Percentiles rank a stretch among this genome's conserved stretches.
Evolutionary conservation across 2,113 vertebrate genomes (phyloP).

Genomic region (Sinocyclocheilus grahami): DNA sequence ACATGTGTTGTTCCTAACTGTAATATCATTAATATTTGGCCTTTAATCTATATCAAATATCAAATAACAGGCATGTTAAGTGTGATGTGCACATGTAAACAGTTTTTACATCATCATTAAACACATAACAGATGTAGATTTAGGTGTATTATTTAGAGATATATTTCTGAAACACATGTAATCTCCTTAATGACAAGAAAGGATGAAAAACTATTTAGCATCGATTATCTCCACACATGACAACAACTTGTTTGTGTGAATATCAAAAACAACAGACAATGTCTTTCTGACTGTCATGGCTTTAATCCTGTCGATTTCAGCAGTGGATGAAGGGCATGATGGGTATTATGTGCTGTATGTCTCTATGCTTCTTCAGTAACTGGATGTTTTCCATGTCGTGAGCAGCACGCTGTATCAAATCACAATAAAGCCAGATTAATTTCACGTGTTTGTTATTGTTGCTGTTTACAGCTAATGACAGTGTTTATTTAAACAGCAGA

Average conservation of each 20-base stretch:
- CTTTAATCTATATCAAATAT: neutral
- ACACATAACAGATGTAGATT: constrained; percentile 15
- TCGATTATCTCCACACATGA: constrained; percentile 33
- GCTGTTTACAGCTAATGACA: constrained; percentile 51
- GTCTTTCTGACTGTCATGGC: neutral
- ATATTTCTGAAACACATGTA: constrained; percentile 35
- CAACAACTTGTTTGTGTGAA: constrained; percentile 47
- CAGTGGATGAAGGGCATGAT: constrained; percentile 21
- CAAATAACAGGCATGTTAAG: neutral
- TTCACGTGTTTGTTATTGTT: constrained; percentile 47
- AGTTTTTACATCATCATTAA: constrained; percentile 2
- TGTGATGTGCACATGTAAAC: constrained; percentile 21
- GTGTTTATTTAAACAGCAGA: constrained; percentile 56
- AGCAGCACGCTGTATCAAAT: constrained; percentile 28
- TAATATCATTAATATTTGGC: neutral
- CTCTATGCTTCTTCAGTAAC: neutral
- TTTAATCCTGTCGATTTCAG: constrained; percentile 54
- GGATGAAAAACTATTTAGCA: constrained; percentile 39
- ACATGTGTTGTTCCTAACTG: neutral
- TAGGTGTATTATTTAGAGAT: constrained; percentile 20
- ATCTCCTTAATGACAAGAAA: constrained; percentile 42
- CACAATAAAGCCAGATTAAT: constrained; percentile 53
- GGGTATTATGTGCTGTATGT: constrained; percentile 32
- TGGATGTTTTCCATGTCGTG: too few species aligned
- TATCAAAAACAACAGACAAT: constrained; percentile 43